Evolutionary conservation across 1,140 invertebrate genomes (phyloP), one percentile per base, ranked within the genome.

Genomic region (Zaprionus capensis): DNA sequence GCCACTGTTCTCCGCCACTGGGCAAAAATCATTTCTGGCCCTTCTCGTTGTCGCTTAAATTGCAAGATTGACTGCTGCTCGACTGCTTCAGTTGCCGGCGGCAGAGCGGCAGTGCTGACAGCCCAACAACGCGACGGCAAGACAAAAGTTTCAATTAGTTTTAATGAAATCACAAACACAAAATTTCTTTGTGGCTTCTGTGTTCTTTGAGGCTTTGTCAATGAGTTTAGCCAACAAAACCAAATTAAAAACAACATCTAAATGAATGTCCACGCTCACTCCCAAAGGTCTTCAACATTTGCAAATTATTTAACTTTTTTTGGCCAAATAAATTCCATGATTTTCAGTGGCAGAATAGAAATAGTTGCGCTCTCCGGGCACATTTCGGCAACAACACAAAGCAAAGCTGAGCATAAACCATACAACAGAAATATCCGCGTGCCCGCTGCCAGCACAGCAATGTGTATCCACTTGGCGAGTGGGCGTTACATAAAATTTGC

Each of bases 131-230:
- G 36, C 26, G 38, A 22, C 64, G 53, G 55, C 9, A 24, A 68
- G 36, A 77, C 72, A 81, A 90, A 85, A 88, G 81, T 85, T 88
- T 90, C 82, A 80, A 90, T 88, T 88, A 85, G 85, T 90, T 88
- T 88, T 90, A 90, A 88, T 88, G 81, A 88, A 88, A 90, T 88
- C 79, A 74, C 76, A 84, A 87, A 90, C 81, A 72, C 81, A 72
- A 74, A 71, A 75, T 73, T 84, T 71, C 71, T 65, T 65, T 81
- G 78, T 51, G 44, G 66, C 62, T 53, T 51, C 63, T 69, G 67
- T 62, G 69, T 78, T 78, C 78, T 90, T 84, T 68, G 65, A 71
- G 79, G 74, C 69, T 81, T 88, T 81, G 80, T 80, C 84, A 88
- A 84, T 77, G 78, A 81, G 81, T 72, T 87, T 80, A 55, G 46